These are phyloP conservation scores for Casuarius casuarius DNA, from an alignment of 2,113 vertebrate species.

Conservation along the genomic window DNA sequence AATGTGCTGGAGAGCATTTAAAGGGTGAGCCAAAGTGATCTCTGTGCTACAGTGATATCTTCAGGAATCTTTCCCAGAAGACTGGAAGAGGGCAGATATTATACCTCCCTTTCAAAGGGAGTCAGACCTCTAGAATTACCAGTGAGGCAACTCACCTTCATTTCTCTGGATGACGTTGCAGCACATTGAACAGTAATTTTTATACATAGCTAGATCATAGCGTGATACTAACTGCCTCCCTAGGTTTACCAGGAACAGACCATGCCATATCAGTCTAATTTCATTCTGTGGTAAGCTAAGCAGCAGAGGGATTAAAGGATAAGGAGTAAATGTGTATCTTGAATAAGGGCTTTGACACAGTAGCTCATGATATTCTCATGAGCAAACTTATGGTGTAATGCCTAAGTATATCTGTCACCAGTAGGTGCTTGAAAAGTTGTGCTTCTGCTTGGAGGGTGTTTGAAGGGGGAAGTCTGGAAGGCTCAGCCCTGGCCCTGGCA, in stretches of 20 bases:
- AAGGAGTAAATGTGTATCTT: not conserved
- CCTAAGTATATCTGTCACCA: no score
- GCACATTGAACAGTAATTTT: not conserved
- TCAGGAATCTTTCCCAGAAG: not conserved
- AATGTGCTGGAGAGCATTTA: not conserved
- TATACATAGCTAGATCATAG: not conserved
- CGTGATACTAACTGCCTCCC: not conserved
- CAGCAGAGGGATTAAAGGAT: not conserved
- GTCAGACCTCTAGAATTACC: not conserved
- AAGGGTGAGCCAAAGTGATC: not conserved
- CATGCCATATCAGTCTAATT: not conserved
- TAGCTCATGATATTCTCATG: not conserved
- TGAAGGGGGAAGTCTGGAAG: no score
- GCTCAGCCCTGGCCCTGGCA: no score
- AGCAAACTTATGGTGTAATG: not conserved
- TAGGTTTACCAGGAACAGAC: not conserved
- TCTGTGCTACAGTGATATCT: not conserved
- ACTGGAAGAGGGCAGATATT: not conserved
- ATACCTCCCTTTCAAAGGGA: not conserved
- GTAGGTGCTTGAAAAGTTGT: no score
- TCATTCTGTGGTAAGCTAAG: not conserved
- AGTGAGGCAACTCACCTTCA: not conserved
- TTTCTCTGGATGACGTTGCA: not conserved
- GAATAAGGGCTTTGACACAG: not conserved
- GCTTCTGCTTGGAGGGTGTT: no score